Percentiles rank a stretch among this genome's conserved stretches.
Evolutionary conservation across 2,797 vertebrate species (phyloP).

Genomic region (Bucorvus abyssinicus): DNA sequence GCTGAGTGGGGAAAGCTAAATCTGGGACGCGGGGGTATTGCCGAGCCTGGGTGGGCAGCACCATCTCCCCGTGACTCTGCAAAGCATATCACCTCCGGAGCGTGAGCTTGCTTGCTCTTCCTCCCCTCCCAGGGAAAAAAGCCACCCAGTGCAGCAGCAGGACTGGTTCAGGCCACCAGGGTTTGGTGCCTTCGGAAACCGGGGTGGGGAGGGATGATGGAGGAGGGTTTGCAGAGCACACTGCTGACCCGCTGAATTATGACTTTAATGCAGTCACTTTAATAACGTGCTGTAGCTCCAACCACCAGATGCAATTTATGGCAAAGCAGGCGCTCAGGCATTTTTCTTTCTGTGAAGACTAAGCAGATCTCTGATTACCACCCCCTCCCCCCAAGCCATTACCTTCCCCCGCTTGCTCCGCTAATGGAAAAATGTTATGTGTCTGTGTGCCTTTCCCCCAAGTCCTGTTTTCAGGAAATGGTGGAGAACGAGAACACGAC

Average conservation of each 20-base stretch:
- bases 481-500: constrained; percentile 51
- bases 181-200: constrained; percentile 20
- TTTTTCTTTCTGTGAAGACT: constrained; percentile 71
- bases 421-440: constrained; percentile 71
- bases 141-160: background rate
- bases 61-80: background rate
- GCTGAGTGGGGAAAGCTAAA: background rate
- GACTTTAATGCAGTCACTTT: constrained; percentile 61
- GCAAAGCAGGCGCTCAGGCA: constrained; percentile 56
- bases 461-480: constrained; percentile 69
- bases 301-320: constrained; percentile 68
- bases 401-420: constrained; percentile 71
- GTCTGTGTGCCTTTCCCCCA: constrained; percentile 56
- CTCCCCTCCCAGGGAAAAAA: background rate
- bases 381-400: constrained; percentile 54
- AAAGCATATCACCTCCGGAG: background rate
- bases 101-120: background rate
- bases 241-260: constrained; percentile 65
- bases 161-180: background rate
- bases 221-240: constrained; percentile 32
- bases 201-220: constrained; percentile 19
- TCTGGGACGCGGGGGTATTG: background rate
- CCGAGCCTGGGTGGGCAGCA: background rate
- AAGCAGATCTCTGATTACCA: constrained; percentile 66
- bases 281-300: constrained; percentile 68